Percentiles rank a stretch among this genome's conserved stretches.
Evolutionary conservation across 2,797 vertebrate genomes (phyloP).

Genomic region (Anableps anableps): DNA sequence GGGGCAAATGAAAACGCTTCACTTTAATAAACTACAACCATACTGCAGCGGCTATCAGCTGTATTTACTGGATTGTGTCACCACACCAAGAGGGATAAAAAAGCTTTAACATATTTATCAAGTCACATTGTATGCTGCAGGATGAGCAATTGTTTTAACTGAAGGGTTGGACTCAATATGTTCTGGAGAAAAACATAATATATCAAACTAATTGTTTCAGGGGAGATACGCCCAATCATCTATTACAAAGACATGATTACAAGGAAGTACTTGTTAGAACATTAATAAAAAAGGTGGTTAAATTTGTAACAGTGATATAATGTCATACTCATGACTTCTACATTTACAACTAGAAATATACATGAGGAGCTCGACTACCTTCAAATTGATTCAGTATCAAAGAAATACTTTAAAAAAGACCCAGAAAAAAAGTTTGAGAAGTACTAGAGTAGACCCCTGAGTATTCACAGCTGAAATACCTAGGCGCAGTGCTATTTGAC

Average conservation of each 20-base stretch:
- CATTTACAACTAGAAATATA: not conserved
- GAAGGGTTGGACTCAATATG: conserved; percentile 29
- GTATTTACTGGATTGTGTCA: conserved; percentile 2
- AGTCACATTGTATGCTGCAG: conserved; percentile 11
- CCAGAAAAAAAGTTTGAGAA: too few relatives aligned
- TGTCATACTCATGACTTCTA: too few relatives aligned
- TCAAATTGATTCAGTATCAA: too few relatives aligned
- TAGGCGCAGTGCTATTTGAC: too few relatives aligned
- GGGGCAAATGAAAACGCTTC: conserved; percentile 10
- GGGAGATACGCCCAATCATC: not conserved
- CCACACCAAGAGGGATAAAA: conserved; percentile 9
- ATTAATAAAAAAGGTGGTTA: not conserved
- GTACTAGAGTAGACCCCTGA: too few relatives aligned
- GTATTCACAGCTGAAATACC: too few relatives aligned
- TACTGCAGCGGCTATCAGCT: not conserved
- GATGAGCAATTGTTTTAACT: not conserved
- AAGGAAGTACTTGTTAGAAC: not conserved
- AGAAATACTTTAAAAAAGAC: too few relatives aligned
- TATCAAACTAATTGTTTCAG: conserved; percentile 10
- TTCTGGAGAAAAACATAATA: conserved; percentile 15
- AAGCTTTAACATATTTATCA: conserved; percentile 20
- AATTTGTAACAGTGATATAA: not conserved
- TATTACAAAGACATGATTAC: not conserved
- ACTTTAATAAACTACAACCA: conserved; percentile 30
- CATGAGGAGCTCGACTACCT: not conserved